A percentile compares a stretch with the other conserved stretches of the same genome.
phyloP scores from a whole-genome alignment of 2,797 vertebrate genomes.

The Coregonus ussuriensis region DNA sequence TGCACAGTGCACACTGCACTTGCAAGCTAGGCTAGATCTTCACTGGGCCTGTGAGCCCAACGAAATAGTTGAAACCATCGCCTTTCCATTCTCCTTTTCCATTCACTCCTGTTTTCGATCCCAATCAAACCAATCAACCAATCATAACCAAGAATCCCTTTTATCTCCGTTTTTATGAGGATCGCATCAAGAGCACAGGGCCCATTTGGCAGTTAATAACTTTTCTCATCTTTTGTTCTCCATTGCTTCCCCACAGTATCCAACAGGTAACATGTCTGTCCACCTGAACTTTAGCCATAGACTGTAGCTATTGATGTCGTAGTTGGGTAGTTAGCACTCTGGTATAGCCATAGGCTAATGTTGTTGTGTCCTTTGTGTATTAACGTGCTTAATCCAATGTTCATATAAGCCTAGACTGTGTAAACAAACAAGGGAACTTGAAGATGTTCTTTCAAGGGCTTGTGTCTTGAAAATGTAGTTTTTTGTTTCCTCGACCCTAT shows the following conservation, averaged over 20 bases:
- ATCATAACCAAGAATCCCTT: too few relatives aligned
- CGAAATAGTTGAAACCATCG: too few relatives aligned
- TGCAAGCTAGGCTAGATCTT: too few relatives aligned
- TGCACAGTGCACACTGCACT: too few relatives aligned
- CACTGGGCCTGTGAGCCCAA: too few relatives aligned
- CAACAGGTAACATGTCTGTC: conserved; percentile 54
- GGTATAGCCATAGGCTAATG: not conserved
- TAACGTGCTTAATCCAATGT: not conserved
- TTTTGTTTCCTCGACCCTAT: not conserved
- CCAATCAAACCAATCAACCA: not conserved
- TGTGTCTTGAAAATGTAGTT: not conserved
- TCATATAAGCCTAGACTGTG: not conserved
- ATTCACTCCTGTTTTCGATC: not conserved
- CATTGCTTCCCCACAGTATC: conserved; percentile 41
- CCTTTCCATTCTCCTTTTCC: not conserved
- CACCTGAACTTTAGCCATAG: not conserved
- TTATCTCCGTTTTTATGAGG: not conserved
- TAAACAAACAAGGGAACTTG: not conserved
- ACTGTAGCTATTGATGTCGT: conserved; percentile 3
- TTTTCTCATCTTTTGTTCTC: not conserved
- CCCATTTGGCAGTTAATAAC: not conserved
- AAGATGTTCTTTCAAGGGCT: not conserved
- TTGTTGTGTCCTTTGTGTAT: not conserved
- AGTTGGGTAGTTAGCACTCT: not conserved
- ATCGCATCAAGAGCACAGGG: not conserved